Evolutionary conservation across 2,797 vertebrate species (phyloP).

Genomic region (Mus caroli): DNA sequence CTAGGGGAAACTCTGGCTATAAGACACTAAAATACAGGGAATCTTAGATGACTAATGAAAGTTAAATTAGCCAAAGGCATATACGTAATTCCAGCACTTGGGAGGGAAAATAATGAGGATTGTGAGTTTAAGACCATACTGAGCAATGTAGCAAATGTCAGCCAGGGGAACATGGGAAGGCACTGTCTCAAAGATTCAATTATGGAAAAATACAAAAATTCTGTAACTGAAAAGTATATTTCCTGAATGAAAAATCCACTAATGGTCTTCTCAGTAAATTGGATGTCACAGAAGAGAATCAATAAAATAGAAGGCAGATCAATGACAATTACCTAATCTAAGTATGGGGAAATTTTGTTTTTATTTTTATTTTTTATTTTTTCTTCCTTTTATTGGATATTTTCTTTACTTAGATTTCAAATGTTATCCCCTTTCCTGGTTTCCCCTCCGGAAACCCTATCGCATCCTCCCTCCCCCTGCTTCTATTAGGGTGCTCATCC

Average conservation of each 20-base stretch:
- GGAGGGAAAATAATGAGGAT: not conserved
- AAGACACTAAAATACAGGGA: not conserved
- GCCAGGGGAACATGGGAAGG: not conserved
- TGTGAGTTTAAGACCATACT: not conserved
- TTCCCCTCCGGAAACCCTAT: too few relatives aligned
- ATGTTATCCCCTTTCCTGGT: too few relatives aligned
- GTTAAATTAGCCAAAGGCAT: not conserved
- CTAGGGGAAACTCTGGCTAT: not conserved
- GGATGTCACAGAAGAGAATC: not conserved
- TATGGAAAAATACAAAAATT: not conserved
- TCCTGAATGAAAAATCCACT: slow-evolving; percentile 38
- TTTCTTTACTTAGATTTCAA: too few relatives aligned
- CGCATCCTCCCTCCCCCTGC: too few relatives aligned
- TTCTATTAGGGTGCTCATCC: too few relatives aligned
- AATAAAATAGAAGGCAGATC: not conserved
- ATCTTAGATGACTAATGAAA: not conserved
- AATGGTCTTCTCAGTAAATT: not conserved
- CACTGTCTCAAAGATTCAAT: not conserved
- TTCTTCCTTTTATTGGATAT: too few relatives aligned
- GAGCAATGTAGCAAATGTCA: not conserved
- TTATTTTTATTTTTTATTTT: too few relatives aligned
- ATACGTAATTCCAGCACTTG: not conserved
- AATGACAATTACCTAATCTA: not conserved
- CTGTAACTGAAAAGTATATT: slow-evolving; percentile 19
- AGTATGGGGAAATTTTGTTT: not conserved